Percentiles rank a stretch among this genome's conserved stretches.
Evolutionary conservation across 2,888 invertebrate species (phyloP).

Genomic region (Amphimallon solstitiale): DNA sequence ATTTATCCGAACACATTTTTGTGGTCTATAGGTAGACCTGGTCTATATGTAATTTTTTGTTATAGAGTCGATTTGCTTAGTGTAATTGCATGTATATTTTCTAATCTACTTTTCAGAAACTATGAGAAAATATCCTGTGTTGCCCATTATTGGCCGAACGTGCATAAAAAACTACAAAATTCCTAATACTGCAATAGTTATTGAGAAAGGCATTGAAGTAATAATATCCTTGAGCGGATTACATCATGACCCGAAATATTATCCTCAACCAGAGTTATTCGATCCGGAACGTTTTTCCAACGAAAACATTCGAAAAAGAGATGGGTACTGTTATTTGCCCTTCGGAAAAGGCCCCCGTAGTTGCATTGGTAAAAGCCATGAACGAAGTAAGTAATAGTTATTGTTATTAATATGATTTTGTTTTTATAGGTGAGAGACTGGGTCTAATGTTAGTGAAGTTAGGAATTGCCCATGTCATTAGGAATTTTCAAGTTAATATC

Average conservation of each 20-base stretch:
- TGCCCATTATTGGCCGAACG: slow-evolving; percentile 54
- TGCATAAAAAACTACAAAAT: slow-evolving; percentile 53
- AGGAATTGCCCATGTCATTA: no score
- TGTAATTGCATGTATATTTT: not conserved
- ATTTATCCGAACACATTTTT: no score
- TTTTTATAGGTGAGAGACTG: no score
- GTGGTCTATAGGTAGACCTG: no score
- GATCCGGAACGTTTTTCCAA: slow-evolving; percentile 59
- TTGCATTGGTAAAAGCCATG: slow-evolving; percentile 43
- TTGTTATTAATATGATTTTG: no score
- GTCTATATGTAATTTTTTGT: no score
- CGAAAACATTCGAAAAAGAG: slow-evolving; percentile 45
- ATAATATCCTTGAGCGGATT: slow-evolving; percentile 56
- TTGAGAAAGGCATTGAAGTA: slow-evolving; percentile 58
- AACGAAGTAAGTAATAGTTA: no score
- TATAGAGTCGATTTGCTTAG: no score
- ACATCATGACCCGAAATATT: slow-evolving; percentile 58
- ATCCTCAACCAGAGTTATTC: slow-evolving; percentile 59
- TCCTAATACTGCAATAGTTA: slow-evolving; percentile 48
- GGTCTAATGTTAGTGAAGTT: no score
- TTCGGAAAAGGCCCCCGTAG: slow-evolving; percentile 47
- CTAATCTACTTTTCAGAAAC: slow-evolving; percentile 63
- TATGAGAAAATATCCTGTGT: slow-evolving; percentile 60
- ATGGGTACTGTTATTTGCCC: slow-evolving; percentile 44
- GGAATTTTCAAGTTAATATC: no score